These are phyloP conservation scores for Cheilosia pagana DNA, from an alignment of 2,888 invertebrate species.

Conservation along the genomic window DNA sequence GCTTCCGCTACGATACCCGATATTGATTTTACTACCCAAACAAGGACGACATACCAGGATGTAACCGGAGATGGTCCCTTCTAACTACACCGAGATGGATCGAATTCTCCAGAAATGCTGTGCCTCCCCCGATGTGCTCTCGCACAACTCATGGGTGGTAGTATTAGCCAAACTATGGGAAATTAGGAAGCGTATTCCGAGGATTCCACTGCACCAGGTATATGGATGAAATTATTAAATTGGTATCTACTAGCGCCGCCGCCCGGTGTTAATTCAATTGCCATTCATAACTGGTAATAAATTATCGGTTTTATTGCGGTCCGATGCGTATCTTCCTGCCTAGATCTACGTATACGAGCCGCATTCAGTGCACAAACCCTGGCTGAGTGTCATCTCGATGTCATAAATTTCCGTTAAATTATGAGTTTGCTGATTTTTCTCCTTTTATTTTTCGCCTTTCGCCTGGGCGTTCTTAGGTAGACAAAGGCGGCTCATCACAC, in stretches of 20 bases:
- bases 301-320: conserved; percentile 62
- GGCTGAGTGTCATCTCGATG: conserved; percentile 72
- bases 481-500: conserved; percentile 34
- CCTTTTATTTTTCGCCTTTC: conserved; percentile 1
- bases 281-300: conserved; percentile 69
- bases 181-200: conserved; percentile 42
- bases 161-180: conserved; percentile 46
- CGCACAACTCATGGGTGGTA: conserved; percentile 57
- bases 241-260: conserved; percentile 45
- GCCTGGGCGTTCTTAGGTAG: conserved; percentile 33
- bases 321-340: conserved; percentile 22
- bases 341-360: conserved; percentile 26
- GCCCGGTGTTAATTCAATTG: conserved; percentile 2
- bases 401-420: conserved; percentile 82
- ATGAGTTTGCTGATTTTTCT: conserved; percentile 76
- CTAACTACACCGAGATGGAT: conserved; percentile 41
- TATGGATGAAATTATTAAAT: conserved; percentile 48
- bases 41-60: conserved; percentile 41
- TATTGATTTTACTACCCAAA: conserved; percentile 59
- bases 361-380: neutral
- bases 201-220: conserved; percentile 35
- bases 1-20: conserved; percentile 70
- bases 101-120: conserved; percentile 53
- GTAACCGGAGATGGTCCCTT: conserved; percentile 70
- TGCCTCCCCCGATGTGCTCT: neutral